Conservation (phyloP, 2,888 invertebrate species). For the Adelphocoris suturalis region DNA sequence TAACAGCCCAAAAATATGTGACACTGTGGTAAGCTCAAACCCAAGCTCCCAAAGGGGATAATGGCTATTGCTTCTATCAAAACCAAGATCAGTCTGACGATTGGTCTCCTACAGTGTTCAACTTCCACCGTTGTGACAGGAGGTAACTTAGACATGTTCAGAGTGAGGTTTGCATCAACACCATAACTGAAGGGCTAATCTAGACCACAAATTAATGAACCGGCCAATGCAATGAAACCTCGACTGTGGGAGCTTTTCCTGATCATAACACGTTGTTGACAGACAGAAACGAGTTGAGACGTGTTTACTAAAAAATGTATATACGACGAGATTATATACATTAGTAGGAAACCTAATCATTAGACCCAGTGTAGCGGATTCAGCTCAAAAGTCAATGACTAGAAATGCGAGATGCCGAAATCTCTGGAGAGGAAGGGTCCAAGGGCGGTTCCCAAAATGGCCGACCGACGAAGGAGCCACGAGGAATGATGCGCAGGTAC, state of each 20-base stretch:
- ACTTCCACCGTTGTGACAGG: no score
- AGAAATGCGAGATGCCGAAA: slow-evolving; percentile 34
- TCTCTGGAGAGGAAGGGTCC: slow-evolving; percentile 22
- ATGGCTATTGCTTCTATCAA: no score
- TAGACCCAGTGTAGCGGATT: slow-evolving; percentile 9
- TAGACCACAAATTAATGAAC: background rate
- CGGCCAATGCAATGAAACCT: background rate
- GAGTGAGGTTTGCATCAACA: no score
- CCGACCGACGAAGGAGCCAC: background rate
- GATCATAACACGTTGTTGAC: background rate
- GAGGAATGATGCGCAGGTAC: slow-evolving; percentile 24
- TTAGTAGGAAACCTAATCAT: slow-evolving; percentile 53
- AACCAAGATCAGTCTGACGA: no score
- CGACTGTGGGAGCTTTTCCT: background rate
- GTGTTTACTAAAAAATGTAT: slow-evolving; percentile 20
- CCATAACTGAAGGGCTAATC: no score
- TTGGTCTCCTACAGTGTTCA: no score
- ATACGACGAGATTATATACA: slow-evolving; percentile 44
- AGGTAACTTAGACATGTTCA: no score
- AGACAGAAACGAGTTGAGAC: slow-evolving; percentile 3
- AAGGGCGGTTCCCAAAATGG: background rate
- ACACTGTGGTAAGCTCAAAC: no score
- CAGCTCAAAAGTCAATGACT: slow-evolving; percentile 56
- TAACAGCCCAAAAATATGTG: no score
- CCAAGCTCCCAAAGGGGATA: no score